Conservation (phyloP, 2,888 invertebrate species). For the Biston stratarius region DNA sequence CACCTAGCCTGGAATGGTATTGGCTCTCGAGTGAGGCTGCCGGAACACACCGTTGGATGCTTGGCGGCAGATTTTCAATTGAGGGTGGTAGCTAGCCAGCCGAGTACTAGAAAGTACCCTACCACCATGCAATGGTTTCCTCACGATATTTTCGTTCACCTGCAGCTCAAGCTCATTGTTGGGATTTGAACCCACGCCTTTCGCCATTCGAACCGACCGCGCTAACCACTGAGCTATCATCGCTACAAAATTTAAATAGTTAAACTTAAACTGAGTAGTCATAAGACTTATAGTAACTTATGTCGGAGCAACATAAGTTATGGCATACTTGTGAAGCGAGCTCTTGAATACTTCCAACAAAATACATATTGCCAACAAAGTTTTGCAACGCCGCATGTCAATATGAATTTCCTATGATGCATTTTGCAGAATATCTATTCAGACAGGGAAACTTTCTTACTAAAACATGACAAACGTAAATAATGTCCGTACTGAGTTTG, state of each 20-base stretch:
- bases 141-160: too few species aligned
- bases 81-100: too few species aligned
- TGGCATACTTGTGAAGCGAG: slow-evolving; percentile 33
- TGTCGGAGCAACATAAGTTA: slow-evolving; percentile 38
- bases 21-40: too few species aligned
- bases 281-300: slow-evolving; percentile 29
- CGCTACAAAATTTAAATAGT: slow-evolving; percentile 7
- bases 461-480: neutral
- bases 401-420: slow-evolving; percentile 14
- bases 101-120: too few species aligned
- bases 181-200: too few species aligned
- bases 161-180: too few species aligned
- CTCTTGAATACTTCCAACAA: slow-evolving; percentile 38
- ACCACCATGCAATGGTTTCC: too few species aligned
- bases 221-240: too few species aligned
- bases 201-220: too few species aligned
- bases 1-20: too few species aligned
- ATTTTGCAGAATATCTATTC: slow-evolving; percentile 10
- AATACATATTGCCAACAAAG: slow-evolving; percentile 34
- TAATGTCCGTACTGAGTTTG: neutral
- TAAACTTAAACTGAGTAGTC: slow-evolving; percentile 27
- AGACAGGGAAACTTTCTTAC: neutral
- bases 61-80: too few species aligned
- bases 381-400: slow-evolving; percentile 7
- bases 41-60: too few species aligned